Base-by-base conservation (phyloP, 37 sponge, comb jelly and placozoan genomes). In the Chondrilla cf. caribensis region DNA sequence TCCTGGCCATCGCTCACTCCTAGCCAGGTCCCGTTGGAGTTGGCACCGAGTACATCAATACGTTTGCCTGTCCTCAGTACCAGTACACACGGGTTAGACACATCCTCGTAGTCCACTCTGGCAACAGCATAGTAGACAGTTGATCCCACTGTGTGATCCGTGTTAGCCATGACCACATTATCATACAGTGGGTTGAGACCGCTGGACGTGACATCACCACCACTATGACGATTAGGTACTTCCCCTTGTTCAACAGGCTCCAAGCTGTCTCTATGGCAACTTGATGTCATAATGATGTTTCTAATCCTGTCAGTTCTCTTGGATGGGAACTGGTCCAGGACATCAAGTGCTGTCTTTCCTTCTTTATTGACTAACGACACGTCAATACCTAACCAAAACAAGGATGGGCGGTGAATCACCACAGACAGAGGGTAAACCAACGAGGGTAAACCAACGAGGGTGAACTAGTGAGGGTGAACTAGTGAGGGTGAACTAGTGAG, bases 301-400 rank as follows among this genome's bases (percentile, higher is more conserved):
- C 40, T 40, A 37, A 90, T 90, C 15, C 70, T 57, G 32, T 64
- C 41, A 7, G 84, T 66, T 33, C 58, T 70, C 15, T 44, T 47
- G 26, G 85, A 77, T n/a, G 82, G 70, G 44, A 54, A 84, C 28
- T 87, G 82, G 22, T 58, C 58, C 47, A 91, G 64, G 17, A 84
- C 38, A 9, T 84, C 88, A 8, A 91, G 17, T 22, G 84, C 88
- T 19, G 91, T 86, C 19, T 67, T 21, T 28, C 91, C 87, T 29
- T 81, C 36, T 17, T 22, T 22, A 58, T 91, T 85, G 62, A 68
- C 87, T 18, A 87, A 47, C 21, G 75, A 70, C 54, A 84, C 21
- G 72, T 87, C 60, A 6, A 80, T 86, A 28, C 86, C 79, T 78
- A 26, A 2, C 37, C 33, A 65, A 9, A 28, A 57, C 19, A 19